Evolutionary conservation across 2,888 invertebrate species (phyloP), one percentile per base, ranked within the genome.

Genomic region (Idaea aversata): DNA sequence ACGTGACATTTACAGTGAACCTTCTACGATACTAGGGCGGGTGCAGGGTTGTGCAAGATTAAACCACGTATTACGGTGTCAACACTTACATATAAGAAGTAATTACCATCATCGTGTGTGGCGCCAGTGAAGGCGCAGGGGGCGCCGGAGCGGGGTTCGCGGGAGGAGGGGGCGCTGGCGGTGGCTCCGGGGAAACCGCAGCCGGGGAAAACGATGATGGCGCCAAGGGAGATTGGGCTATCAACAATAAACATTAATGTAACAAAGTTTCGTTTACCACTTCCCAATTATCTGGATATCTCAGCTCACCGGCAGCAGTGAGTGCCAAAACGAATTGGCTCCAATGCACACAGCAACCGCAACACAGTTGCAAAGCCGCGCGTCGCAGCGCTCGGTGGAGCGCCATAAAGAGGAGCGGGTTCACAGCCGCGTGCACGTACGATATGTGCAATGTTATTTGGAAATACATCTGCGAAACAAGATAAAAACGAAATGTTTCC

Each of bases 391-490:
- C 96, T 47, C 95, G 94, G 83, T 97, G 97, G 65, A 97, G 92
- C 63, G 96, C 95, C 85, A 97, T 94, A 88, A 97, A 97, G 73
- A 97, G 93, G 57, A 96, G 94, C 4, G 97, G 97, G 83, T 97
- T 97, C 75, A 97, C 96, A 77, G 97, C 97, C 57, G 97, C 97
- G 88, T 97, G 97, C 73, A 97, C 95, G 91, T 97, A 97, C 73
- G 97, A 97, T 89, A 97, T 96, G 94, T 97, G 97, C 77, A 97
- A 94, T 63, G 97, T 96, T 78, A 97, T 96, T 96, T 97, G 94
- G 73, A 93, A 94, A 81, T 93, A 93, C 85, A 93, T 86, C 93
- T 93, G 81, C 63, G 57, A 57, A 61, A 70, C 64, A 73, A 65
- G 34, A 34, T 10, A 7, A 16, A 16, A 25, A 25, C 25, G 16